Evolutionary conservation across 37 sponge, comb jelly and placozoan species (phyloP).

Genomic region (Oopsacas minuta): DNA sequence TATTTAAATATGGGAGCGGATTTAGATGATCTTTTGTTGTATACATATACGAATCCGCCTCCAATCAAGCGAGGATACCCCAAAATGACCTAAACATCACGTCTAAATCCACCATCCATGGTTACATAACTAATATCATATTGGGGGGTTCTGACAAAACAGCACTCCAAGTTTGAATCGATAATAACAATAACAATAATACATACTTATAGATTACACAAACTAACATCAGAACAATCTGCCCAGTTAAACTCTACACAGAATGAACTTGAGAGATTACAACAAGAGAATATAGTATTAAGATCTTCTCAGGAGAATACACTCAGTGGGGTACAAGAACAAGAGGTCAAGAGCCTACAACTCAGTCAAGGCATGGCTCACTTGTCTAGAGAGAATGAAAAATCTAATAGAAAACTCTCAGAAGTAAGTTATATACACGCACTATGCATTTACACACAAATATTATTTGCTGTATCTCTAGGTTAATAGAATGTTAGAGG

Average conservation of each 20-base stretch:
- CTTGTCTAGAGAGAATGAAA: neutral
- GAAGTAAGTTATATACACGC: neutral
- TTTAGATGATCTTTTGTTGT: no score
- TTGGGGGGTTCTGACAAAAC: no score
- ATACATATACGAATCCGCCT: no score
- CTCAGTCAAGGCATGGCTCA: neutral
- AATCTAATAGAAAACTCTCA: neutral
- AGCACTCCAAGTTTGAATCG: no score
- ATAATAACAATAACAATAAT: no score
- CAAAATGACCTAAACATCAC: no score
- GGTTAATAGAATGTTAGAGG: neutral
- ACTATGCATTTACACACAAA: no score
- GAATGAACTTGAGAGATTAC: neutral
- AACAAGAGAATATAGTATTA: neutral
- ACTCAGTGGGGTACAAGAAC: neutral
- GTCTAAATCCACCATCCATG: no score
- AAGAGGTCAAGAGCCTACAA: neutral
- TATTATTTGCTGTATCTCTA: no score
- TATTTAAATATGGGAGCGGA: no score
- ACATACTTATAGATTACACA: neutral
- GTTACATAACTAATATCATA: no score
- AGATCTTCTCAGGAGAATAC: neutral
- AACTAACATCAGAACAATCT: neutral
- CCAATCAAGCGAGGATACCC: no score
- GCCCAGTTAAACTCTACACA: neutral